Percentiles rank a stretch among this genome's conserved stretches.
Evolutionary conservation across 2,113 vertebrate genomes (phyloP).

Genomic region (Catharus minimus): DNA sequence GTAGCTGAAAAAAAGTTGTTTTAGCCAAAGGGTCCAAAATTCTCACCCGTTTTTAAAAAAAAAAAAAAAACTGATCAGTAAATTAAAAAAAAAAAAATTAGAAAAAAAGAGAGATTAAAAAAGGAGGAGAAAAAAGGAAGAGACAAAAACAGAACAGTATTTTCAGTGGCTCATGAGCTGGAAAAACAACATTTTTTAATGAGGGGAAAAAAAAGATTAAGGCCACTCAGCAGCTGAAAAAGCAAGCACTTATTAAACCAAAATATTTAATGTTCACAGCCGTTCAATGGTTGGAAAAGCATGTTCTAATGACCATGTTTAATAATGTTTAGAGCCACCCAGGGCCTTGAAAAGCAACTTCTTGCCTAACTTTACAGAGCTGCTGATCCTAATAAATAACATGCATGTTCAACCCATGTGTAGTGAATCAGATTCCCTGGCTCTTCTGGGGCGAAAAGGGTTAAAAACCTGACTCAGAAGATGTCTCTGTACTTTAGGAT

Average conservation of each 20-base stretch:
- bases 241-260: constrained; percentile 70
- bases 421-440: neutral
- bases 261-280: constrained; percentile 68
- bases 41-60: neutral
- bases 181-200: constrained; percentile 68
- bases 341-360: constrained; percentile 47
- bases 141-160: constrained; percentile 28
- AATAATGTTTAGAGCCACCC: constrained; percentile 68
- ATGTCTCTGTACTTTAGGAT: neutral
- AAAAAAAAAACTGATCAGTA: constrained; percentile 14
- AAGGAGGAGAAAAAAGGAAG: neutral
- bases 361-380: constrained; percentile 7
- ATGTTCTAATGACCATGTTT: constrained; percentile 49
- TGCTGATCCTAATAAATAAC: constrained; percentile 32
- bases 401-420: neutral
- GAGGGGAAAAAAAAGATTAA: constrained; percentile 50
- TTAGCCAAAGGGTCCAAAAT: constrained; percentile 48
- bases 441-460: neutral
- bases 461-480: neutral
- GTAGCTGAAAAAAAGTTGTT: constrained; percentile 56
- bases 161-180: constrained; percentile 67
- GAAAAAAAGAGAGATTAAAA: neutral
- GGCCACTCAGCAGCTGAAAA: constrained; percentile 62
- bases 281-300: constrained; percentile 53
- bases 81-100: neutral